Base-by-base conservation (phyloP, 2,797 vertebrate species). In the Leucoraja ocellata region DNA sequence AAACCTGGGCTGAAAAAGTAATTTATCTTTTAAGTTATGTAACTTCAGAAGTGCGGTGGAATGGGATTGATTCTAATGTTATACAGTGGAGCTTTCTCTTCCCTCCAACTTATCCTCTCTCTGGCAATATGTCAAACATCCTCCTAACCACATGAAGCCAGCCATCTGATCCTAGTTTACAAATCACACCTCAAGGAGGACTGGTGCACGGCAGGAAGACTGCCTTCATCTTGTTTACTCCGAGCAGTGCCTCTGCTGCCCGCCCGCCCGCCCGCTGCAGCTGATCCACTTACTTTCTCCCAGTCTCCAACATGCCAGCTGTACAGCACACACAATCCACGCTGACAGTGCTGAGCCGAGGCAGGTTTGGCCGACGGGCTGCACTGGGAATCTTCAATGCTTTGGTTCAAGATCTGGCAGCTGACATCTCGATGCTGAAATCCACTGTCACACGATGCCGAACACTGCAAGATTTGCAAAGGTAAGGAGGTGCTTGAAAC, bases 241-340 rank as follows among this genome's bases (percentile, higher is more conserved):
- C 94, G 86, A 94, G 94, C 84, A 93, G 77, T 1, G 63, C 86
- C 78, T 58, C 93, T 93, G 94, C 94, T 93, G 83, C 68, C 39
- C 39, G 39, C 32, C 39, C n/a, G n/a, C n/a, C n/a, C 39, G 39
- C 32, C 93, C 93, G 14, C 74, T 93, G n/a, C 63, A 80, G 91
- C 86, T 93, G 73, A 84, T 94, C 91, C 32, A 93, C 97, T 98
- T 95, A 99, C 98, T 95, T 96, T 94, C 96, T 97, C 97, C 98
- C 98, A 99, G 74, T 96, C 96, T 93, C 96, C 97, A 16, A 97
- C 96, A n/a, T 95, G 97, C 98, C 98, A 99, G 93, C 94, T 95
- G 94, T 97, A 97, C 73, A 94, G 94, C 76, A 96, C 96, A 93
- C 98, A 99, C 28, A 95, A 96, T 0, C 96, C 94, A 71, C 95